Base-by-base conservation (phyloP, 2,113 vertebrate genomes). In the Ellobius talpinus region DNA sequence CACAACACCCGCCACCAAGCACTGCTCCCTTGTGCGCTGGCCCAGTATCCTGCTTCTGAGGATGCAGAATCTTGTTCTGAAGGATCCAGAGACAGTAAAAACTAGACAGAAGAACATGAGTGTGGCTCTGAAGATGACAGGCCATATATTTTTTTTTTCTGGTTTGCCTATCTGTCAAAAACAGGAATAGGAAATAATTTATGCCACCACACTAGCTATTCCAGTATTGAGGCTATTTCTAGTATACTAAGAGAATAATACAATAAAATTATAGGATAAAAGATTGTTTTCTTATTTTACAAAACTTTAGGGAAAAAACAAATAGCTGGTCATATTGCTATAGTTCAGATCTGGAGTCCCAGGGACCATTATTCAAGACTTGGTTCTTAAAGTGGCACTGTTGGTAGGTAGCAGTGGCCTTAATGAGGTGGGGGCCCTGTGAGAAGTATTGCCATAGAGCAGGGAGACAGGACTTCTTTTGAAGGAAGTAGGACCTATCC, bases 111-210 rank as follows among this genome's bases (percentile, higher is more conserved):
- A 23, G 11, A 23, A 0, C 70, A 79, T 79, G 63, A 87, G 50
- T 9, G 77, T 0, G 3, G 68, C 84, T 63, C 45, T n/a, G 6
- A 58, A 39, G n/a, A 4, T 26, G 47, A 85, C 58, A 86, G 55
- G 68, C 31, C 45, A 39, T 7, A 39, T 23, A 87, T 87, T 13
- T 50, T 78, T n/a, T n/a, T n/a, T n/a, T n/a, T n/a, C n/a, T n/a
- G n/a, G n/a, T n/a, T n/a, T 16, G 61, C 52, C 81, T 89, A 66
- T 84, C 78, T 74, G 55, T 74, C 21, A 61, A 84, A 82, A 91
- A 63, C 73, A 70, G 33, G 87, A 91, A 63, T 78, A 74, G 47
- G 84, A 84, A 90, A 92, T 97, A 90, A 85, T 70, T 81, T 74
- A 87, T 39, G 24, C 39, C 14, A 1, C 63, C 86, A 36, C 61